Percentiles rank a stretch among this genome's conserved stretches.
These are phyloP conservation scores for Myoxocephalus aenaeus DNA, from an alignment of 2,797 vertebrate genomes.

Conservation along the genomic window DNA sequence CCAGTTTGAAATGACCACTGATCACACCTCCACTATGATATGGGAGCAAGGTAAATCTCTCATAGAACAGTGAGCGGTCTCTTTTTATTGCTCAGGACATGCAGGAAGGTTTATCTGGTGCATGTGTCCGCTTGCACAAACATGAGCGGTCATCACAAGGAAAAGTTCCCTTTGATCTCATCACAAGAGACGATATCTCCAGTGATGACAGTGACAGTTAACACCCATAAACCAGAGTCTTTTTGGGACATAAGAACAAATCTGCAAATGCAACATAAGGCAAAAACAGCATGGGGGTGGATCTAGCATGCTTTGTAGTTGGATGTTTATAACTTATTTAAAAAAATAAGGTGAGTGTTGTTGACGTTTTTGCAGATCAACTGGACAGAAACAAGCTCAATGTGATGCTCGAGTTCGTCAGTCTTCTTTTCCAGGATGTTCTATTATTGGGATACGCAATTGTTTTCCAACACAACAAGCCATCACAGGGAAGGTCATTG, in stretches of 20 bases:
- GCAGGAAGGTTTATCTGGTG: not conserved
- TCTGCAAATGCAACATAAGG: too few relatives aligned
- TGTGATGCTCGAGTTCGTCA: not conserved
- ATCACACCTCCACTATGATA: too few relatives aligned
- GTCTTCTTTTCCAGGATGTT: not conserved
- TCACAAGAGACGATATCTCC: not conserved
- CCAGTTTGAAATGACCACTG: not conserved
- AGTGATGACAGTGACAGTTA: too few relatives aligned
- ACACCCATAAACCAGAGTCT: not conserved
- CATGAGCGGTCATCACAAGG: too few relatives aligned
- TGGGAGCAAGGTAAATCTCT: not conserved
- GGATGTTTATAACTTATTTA: not conserved
- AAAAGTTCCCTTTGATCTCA: slow-evolving; percentile 6
- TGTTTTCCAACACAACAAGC: not conserved
- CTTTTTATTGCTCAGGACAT: not conserved
- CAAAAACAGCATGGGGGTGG: not conserved
- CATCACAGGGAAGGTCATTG: not conserved
- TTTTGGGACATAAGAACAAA: not conserved
- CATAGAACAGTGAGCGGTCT: not conserved
- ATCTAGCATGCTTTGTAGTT: not conserved
- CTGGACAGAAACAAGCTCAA: not conserved
- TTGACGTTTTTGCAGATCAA: not conserved
- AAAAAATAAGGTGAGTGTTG: not conserved
- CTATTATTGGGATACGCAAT: not conserved
- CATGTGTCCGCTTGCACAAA: too few relatives aligned